Conservation (phyloP, 2,113 vertebrate genomes). For the Spea bombifrons region DNA sequence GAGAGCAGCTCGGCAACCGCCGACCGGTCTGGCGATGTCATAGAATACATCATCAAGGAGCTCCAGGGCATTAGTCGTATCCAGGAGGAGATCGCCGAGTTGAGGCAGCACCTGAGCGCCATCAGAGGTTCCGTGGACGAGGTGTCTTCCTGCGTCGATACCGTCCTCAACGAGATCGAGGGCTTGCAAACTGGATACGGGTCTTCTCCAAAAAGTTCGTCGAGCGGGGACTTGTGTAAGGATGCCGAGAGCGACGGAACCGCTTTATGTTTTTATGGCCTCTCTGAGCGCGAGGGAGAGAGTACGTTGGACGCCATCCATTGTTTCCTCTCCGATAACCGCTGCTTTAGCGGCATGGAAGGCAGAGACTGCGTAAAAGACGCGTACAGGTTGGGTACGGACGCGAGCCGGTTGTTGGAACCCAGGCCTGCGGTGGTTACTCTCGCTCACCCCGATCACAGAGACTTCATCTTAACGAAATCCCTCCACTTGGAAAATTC, state of each 20-base stretch:
- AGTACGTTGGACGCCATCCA: slow-evolving; percentile 69
- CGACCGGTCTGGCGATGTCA: slow-evolving; percentile 69
- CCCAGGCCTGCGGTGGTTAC: slow-evolving; percentile 72
- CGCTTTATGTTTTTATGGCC: slow-evolving; percentile 69
- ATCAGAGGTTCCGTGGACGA: slow-evolving; percentile 93
- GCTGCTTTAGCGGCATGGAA: slow-evolving; percentile 70
- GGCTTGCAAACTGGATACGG: slow-evolving; percentile 74
- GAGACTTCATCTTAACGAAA: slow-evolving; percentile 72
- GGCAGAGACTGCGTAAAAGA: slow-evolving; percentile 69
- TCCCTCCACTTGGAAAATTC: slow-evolving; percentile 65
- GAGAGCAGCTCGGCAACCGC: slow-evolving; percentile 41
- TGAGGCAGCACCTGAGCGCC: slow-evolving; percentile 84
- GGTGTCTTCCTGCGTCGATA: slow-evolving; percentile 91
- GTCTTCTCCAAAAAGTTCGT: slow-evolving; percentile 50
- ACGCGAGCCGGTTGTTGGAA: slow-evolving; percentile 39
- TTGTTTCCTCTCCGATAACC: slow-evolving; percentile 66
- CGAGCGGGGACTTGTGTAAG: slow-evolving; percentile 48
- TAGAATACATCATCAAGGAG: slow-evolving; percentile 93
- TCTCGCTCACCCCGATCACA: slow-evolving; percentile 64
- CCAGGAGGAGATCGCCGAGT: slow-evolving; percentile 92
- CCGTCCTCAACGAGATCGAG: slow-evolving; percentile 88
- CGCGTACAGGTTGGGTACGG: slow-evolving; percentile 61
- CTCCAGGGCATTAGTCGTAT: slow-evolving; percentile 92
- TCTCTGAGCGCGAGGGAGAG: slow-evolving; percentile 70
- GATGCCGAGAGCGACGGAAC: slow-evolving; percentile 58